A percentile compares a stretch with the other conserved stretches of the same genome.
Conservation (phyloP, 2,113 vertebrate genomes). For the Pungitius pungitius region DNA sequence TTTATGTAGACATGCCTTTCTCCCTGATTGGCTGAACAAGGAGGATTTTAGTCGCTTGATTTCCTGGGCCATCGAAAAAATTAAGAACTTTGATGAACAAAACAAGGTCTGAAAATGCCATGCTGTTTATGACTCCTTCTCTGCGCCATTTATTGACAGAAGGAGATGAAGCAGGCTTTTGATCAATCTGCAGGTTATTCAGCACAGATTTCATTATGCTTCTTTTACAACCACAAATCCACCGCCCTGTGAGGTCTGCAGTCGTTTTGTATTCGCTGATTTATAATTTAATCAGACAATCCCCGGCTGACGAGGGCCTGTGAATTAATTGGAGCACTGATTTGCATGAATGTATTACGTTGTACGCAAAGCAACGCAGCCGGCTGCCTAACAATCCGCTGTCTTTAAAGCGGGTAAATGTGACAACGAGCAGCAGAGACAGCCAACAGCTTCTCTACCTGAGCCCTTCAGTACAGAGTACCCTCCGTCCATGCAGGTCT, state of each 20-base stretch:
- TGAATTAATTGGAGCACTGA: background rate
- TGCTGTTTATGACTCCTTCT: conserved; percentile 11
- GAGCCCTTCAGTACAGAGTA: background rate
- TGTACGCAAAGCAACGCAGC: background rate
- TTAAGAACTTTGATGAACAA: conserved; percentile 22
- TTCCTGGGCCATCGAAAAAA: conserved; percentile 31
- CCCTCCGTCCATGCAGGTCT: background rate
- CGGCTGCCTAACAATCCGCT: background rate
- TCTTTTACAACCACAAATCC: background rate
- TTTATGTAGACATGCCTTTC: conserved; percentile 11
- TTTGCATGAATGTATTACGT: background rate
- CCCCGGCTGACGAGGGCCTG: background rate
- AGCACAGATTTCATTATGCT: background rate
- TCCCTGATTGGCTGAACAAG: conserved; percentile 39
- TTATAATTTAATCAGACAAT: background rate
- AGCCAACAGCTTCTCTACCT: background rate
- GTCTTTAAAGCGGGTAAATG: background rate
- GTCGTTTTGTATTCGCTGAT: background rate
- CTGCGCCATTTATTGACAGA: background rate
- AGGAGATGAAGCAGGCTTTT: background rate
- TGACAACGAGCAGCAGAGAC: background rate
- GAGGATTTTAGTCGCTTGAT: background rate
- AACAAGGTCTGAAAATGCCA: conserved; percentile 36
- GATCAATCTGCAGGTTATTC: conserved; percentile 7
- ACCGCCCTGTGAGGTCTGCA: background rate